Conservation (phyloP, 2,797 vertebrate species). For the Cyclopterus lumpus region DNA sequence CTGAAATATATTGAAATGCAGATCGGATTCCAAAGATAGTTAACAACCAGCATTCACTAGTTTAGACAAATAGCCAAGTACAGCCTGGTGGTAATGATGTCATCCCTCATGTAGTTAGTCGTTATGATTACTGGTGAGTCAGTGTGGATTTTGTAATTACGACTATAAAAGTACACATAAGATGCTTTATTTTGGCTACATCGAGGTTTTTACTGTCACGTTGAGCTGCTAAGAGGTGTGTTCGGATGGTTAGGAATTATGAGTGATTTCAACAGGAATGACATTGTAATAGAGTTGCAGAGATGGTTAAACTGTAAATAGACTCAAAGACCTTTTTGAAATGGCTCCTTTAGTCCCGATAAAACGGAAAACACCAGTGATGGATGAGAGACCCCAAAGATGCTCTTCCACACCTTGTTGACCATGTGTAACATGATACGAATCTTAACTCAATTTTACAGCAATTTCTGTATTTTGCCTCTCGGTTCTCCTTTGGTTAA, state of each 20-base stretch:
- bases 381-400: not conserved
- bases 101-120: not conserved
- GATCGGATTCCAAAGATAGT: not conserved
- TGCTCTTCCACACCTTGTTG: not conserved
- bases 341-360: not conserved
- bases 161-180: not conserved
- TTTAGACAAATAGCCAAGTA: not conserved
- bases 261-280: not conserved
- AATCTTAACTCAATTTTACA: not conserved
- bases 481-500: not conserved
- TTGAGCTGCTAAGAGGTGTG: not conserved
- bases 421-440: not conserved
- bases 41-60: not conserved
- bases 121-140: not conserved
- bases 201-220: not conserved
- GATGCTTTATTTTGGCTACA: not conserved
- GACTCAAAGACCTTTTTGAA: not conserved
- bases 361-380: constrained; percentile 1
- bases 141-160: not conserved
- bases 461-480: not conserved
- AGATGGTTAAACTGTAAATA: not conserved
- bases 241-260: constrained; percentile 4
- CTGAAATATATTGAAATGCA: too few relatives aligned
- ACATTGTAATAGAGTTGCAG: not conserved
- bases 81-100: not conserved